Evolutionary conservation across 2,797 vertebrate species (phyloP).

Genomic region (Galaxias olidus): DNA sequence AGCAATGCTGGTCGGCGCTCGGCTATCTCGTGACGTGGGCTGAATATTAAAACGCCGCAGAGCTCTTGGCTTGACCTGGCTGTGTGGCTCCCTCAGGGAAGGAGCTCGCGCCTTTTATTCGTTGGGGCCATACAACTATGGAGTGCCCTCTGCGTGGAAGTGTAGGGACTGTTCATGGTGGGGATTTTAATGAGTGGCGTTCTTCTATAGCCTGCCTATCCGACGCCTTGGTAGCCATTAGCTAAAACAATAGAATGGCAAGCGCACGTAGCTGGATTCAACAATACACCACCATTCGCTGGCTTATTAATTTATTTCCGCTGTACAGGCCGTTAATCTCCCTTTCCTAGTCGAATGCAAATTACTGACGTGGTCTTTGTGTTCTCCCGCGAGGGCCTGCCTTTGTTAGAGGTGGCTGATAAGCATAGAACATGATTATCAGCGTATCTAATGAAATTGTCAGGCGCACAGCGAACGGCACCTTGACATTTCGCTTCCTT

Average conservation of each 20-base stretch:
- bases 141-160: too few relatives aligned
- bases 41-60: slow-evolving; percentile 31
- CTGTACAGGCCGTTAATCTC: slow-evolving; percentile 34
- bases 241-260: too few relatives aligned
- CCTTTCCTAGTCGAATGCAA: slow-evolving; percentile 52
- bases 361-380: slow-evolving; percentile 44
- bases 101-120: not conserved
- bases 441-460: slow-evolving; percentile 49
- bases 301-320: slow-evolving; percentile 34
- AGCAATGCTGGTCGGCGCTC: slow-evolving; percentile 18
- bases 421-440: slow-evolving; percentile 46
- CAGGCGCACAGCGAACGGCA: slow-evolving; percentile 34
- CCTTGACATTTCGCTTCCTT: slow-evolving; percentile 13
- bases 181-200: too few relatives aligned
- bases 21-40: slow-evolving; percentile 12
- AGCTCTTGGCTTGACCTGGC: slow-evolving; percentile 27
- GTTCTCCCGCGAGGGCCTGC: slow-evolving; percentile 47
- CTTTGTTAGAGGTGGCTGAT: slow-evolving; percentile 54
- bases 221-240: too few relatives aligned
- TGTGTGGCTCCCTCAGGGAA: slow-evolving; percentile 33
- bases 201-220: too few relatives aligned
- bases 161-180: too few relatives aligned
- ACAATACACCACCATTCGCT: too few relatives aligned
- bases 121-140: too few relatives aligned
- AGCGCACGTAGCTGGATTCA: too few relatives aligned